phyloP scores from a whole-genome alignment of 2,888 invertebrate genomes.

The Drosophila limbata region DNA sequence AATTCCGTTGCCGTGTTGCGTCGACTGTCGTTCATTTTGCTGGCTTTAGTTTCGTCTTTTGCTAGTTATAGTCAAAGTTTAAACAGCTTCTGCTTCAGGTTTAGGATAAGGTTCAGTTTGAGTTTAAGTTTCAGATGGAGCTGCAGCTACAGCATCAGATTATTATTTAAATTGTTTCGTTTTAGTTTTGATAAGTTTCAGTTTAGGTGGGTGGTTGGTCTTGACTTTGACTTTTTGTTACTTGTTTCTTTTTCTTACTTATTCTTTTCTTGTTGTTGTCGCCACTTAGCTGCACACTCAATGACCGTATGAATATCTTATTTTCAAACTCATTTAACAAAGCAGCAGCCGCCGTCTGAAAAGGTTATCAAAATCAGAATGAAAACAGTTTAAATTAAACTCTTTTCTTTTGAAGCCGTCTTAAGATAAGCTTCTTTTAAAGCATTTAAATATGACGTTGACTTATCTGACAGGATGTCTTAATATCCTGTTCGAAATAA shows the following conservation, averaged over 20 bases:
- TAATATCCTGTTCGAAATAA: slow-evolving; percentile 3
- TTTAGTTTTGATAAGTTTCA: slow-evolving; percentile 42
- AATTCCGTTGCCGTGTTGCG: slow-evolving; percentile 85
- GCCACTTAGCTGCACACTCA: slow-evolving; percentile 33
- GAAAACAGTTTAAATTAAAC: slow-evolving; percentile 4
- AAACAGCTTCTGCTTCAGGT: slow-evolving; percentile 35
- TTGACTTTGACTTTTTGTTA: slow-evolving; percentile 27
- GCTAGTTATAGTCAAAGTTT: slow-evolving; percentile 54
- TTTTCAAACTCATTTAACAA: slow-evolving; percentile 31
- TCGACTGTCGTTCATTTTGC: slow-evolving; percentile 83
- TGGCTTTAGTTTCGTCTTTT: slow-evolving; percentile 31
- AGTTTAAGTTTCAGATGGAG: slow-evolving; percentile 25
- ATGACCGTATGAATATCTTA: slow-evolving; percentile 31
- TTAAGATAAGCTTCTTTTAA: slow-evolving; percentile 5
- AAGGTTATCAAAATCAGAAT: slow-evolving; percentile 14
- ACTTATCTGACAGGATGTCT: not conserved
- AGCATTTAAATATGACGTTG: slow-evolving; percentile 1
- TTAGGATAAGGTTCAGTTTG: slow-evolving; percentile 24
- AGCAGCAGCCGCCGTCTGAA: slow-evolving; percentile 35
- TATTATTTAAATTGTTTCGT: slow-evolving; percentile 35
- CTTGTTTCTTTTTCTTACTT: slow-evolving; percentile 4
- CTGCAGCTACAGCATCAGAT: slow-evolving; percentile 22
- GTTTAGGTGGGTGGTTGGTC: slow-evolving; percentile 52
- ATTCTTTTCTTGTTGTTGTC: not conserved
- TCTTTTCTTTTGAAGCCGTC: not conserved